phyloP scores from a whole-genome alignment of 2,113 vertebrate species.

The Antechinus stuartii region DNA sequence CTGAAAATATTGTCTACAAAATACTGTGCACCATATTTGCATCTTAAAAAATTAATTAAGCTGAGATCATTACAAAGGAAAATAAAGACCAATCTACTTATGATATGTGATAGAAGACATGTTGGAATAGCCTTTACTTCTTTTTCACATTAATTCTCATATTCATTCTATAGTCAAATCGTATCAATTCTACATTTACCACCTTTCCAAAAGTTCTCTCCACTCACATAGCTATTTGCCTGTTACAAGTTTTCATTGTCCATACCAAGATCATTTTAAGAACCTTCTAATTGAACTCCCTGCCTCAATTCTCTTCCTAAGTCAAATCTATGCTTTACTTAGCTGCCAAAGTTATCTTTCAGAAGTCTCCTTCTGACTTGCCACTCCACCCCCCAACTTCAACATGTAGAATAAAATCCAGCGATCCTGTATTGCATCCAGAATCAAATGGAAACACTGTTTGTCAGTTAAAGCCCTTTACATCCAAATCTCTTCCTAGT shows the following conservation, averaged over 20 bases:
- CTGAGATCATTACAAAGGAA: background rate
- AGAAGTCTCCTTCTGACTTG: too few species aligned
- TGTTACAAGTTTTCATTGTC: background rate
- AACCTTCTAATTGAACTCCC: background rate
- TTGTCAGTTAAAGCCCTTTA: too few species aligned
- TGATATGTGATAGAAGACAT: background rate
- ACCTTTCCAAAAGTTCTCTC: background rate
- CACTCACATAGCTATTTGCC: background rate
- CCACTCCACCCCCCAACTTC: too few species aligned
- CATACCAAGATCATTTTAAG: background rate
- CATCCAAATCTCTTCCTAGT: too few species aligned
- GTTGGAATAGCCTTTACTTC: background rate
- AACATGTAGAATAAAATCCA: too few species aligned
- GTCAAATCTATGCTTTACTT: too few species aligned
- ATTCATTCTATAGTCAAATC: background rate
- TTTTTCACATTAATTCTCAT: background rate
- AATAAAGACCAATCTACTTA: background rate
- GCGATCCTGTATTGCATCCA: too few species aligned
- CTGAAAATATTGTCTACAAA: background rate
- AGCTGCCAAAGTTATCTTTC: too few species aligned
- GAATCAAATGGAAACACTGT: too few species aligned
- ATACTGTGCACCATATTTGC: background rate
- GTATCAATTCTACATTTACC: background rate
- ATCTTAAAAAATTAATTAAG: background rate
- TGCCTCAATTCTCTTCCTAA: too few species aligned